Conservation (phyloP, 2,888 invertebrate species). For the Buathra laborator region DNA sequence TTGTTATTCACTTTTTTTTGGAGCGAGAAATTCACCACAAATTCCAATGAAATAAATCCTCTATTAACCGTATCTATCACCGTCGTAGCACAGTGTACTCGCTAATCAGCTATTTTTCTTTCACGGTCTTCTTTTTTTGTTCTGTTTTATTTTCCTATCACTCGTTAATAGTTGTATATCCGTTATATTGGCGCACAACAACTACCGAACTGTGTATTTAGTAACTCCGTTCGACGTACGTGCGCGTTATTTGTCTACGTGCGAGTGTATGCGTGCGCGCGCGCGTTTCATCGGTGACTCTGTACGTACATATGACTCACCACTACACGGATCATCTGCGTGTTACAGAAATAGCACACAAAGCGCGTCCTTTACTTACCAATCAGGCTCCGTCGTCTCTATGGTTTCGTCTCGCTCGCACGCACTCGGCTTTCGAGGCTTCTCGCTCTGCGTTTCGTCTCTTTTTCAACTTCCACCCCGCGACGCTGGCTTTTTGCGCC, state of each 20-base stretch:
- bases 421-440: conserved; percentile 1
- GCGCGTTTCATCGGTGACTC: no score
- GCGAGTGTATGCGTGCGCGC: not conserved
- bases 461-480: conserved; percentile 25
- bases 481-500: conserved; percentile 18
- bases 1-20: conserved; percentile 73
- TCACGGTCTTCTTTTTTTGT: not conserved
- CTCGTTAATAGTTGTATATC: conserved; percentile 4
- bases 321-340: conserved; percentile 56
- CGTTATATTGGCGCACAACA: conserved; percentile 6
- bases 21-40: conserved; percentile 19
- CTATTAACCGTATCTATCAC: not conserved
- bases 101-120: conserved; percentile 20
- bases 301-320: conserved; percentile 36
- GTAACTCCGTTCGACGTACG: conserved; percentile 15
- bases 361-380: conserved; percentile 65
- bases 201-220: conserved; percentile 3
- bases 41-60: not conserved
- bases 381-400: not conserved
- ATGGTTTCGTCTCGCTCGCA: conserved; percentile 2
- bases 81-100: conserved; percentile 20
- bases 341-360: conserved; percentile 78
- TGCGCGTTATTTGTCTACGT: conserved; percentile 40
- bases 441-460: conserved; percentile 38
- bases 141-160: not conserved